Evolutionary conservation across 1,140 invertebrate species (phyloP).

Genomic region (Drusus annulatus): DNA sequence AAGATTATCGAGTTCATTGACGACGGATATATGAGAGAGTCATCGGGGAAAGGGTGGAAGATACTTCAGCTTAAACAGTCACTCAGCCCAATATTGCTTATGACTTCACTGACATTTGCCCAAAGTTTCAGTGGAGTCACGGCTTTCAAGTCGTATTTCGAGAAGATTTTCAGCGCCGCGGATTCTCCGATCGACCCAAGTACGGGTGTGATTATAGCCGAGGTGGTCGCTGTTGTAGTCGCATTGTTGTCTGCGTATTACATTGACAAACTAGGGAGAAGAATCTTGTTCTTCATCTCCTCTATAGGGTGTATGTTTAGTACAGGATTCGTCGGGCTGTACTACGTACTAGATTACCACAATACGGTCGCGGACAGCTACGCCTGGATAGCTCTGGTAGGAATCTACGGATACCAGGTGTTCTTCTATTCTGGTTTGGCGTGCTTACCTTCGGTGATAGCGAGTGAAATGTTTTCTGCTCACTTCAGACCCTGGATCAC

Average conservation of each 20-base stretch:
- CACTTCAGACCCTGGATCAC: conserved; percentile 14
- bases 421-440: conserved; percentile 25
- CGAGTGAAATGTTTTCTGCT: conserved; percentile 35
- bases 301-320: background rate
- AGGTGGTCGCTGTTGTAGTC: background rate
- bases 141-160: conserved; percentile 25
- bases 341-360: background rate
- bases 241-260: background rate
- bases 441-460: background rate
- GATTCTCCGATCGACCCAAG: conserved; percentile 9
- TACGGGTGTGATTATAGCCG: background rate
- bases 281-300: conserved; percentile 5
- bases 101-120: conserved; percentile 1
- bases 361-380: background rate
- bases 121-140: conserved; percentile 7
- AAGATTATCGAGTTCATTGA: conserved; percentile 25
- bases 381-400: conserved; percentile 29
- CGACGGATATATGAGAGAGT: background rate
- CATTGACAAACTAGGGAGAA: conserved; percentile 27
- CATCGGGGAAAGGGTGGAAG: background rate
- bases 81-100: background rate
- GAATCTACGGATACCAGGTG: conserved; percentile 32
- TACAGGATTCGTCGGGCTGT: background rate
- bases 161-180: background rate
- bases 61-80: conserved; percentile 14